Percentiles rank a stretch among this genome's conserved stretches.
phyloP scores from a whole-genome alignment of 2,797 vertebrate species.

The Rhynchonycteris naso region DNA sequence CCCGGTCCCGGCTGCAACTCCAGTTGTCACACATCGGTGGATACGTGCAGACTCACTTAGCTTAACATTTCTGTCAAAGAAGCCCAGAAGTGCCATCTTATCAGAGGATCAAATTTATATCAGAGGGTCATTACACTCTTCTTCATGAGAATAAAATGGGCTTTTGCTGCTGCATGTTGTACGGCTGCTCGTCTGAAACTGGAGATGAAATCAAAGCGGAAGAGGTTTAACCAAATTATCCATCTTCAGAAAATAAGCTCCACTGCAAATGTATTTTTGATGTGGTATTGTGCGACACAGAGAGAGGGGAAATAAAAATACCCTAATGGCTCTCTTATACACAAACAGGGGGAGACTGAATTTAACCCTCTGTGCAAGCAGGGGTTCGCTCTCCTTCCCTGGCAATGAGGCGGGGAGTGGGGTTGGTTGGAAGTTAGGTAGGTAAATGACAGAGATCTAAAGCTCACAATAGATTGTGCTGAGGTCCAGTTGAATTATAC shows the following conservation, averaged over 20 bases:
- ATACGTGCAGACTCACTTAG: slow-evolving; percentile 43
- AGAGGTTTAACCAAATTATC: slow-evolving; percentile 84
- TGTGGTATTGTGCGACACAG: slow-evolving; percentile 68
- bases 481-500: background rate
- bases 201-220: slow-evolving; percentile 78
- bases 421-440: too few relatives aligned
- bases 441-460: background rate
- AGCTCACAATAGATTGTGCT: background rate
- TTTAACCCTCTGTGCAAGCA: background rate
- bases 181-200: slow-evolving; percentile 76
- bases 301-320: slow-evolving; percentile 67
- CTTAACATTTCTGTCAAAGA: slow-evolving; percentile 60
- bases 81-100: slow-evolving; percentile 56
- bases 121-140: slow-evolving; percentile 80
- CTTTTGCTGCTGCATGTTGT: slow-evolving; percentile 72
- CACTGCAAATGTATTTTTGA: slow-evolving; percentile 80
- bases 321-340: slow-evolving; percentile 52
- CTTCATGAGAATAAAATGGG: slow-evolving; percentile 85
- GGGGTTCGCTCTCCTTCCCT: background rate
- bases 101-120: slow-evolving; percentile 83
- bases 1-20: background rate
- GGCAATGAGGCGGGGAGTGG: accelerated
- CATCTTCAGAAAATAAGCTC: slow-evolving; percentile 76
- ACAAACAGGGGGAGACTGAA: background rate
- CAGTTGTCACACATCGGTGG: background rate